Base-by-base conservation (phyloP, 1,140 invertebrate genomes). In the Rhopalosiphum maidis region DNA sequence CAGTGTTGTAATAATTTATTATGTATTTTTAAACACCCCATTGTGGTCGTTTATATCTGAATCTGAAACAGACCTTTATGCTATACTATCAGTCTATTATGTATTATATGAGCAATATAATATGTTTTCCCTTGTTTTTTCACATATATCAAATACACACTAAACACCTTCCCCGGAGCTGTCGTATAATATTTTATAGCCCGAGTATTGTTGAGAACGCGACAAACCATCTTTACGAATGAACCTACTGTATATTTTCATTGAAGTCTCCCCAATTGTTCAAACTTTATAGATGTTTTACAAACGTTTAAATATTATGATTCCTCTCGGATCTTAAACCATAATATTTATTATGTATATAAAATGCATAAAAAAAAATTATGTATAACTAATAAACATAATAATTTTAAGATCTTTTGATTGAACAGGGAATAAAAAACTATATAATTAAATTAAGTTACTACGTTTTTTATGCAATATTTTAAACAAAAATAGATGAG, bases 241-340 rank as follows among this genome's bases (percentile, higher is more conserved):
- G 88, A 25, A 30, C 51, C 88, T 55, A 41, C 88, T 37, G 43
- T 89, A 89, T 88, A 37, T 60, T 60, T 60, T 90, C 51, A 60
- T 60, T 60, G 23, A 60, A 48, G 55, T 90, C 88, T 90, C 88
- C 88, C 88, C 88, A 60, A 60, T 90, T 90, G 41, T 60, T 60
- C 88, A n/a, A 90, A 60, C 23, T 90, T 90, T 90, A 90, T 90
- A 37, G 51, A 90, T 90, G 88, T 90, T 90, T 90, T 90, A 90
- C 51, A 90, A 90, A 90, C 88, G 88, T 90, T 90, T 90, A 90
- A 90, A 90, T 90, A 90, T 90, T 90, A 90, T 90, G 88, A 90
- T 60, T 55, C 30, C 8, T 35, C 48, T 30, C 7, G 22, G 54
- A 60, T 90, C 37, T 41, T 43, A 41, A 90, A 90, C 25, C 54